Conservation (phyloP, 2,113 vertebrate genomes). For the Callipepla californica region DNA sequence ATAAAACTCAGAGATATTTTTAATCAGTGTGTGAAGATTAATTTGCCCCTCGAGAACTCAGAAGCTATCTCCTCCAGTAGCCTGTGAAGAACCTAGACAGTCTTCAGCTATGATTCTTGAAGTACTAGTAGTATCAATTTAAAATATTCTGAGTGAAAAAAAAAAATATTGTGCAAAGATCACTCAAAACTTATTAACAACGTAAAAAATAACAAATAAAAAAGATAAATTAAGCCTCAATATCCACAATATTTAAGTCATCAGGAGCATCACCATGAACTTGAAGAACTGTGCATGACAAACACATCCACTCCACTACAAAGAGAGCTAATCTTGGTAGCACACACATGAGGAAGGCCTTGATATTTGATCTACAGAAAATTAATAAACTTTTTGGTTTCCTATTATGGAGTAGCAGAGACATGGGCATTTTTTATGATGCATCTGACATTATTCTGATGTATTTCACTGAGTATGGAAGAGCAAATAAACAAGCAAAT, state of each 20-base stretch:
- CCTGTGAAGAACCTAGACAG: not conserved
- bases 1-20: not conserved
- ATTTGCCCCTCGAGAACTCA: not conserved
- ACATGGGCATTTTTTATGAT: not conserved
- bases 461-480: not conserved
- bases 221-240: not conserved
- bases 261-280: not conserved
- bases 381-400: not conserved
- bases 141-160: not conserved
- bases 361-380: not conserved
- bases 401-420: not conserved
- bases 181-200: not conserved
- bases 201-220: not conserved
- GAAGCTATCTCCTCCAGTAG: not conserved
- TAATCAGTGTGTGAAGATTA: not conserved
- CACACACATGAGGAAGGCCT: not conserved
- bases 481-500: not conserved
- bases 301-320: not conserved
- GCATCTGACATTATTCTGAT: not conserved
- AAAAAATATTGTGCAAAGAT: not conserved
- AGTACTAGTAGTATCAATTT: not conserved
- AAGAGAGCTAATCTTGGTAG: not conserved
- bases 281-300: not conserved
- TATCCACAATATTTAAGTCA: not conserved
- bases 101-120: fast-evolving